Evolutionary conservation across 1,140 invertebrate genomes (phyloP), one percentile per base, ranked within the genome.

Genomic region (Brachionus paranguensis): DNA sequence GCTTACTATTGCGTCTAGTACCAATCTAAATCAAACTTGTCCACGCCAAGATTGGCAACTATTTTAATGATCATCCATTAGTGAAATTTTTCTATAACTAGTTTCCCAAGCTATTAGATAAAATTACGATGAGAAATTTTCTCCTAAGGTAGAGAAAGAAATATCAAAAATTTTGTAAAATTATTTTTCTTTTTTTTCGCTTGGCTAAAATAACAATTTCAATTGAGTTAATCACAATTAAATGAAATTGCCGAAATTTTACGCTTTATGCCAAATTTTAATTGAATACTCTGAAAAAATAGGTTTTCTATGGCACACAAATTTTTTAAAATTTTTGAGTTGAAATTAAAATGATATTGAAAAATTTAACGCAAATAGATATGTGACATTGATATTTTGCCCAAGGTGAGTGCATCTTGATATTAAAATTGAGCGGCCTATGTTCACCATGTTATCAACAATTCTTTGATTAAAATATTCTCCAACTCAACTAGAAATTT

Each of bases 1-100:
- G 53, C 53, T 24, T 68, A 17, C 65, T 29, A 33, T 68, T 68
- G 33, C 65, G 33, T 33, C 65, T 68, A 68, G 10, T 7, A 33
- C 29, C 65, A 43, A 72, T 41, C 68, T 72, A 20, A 43, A 72
- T 7, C n/a, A 72, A 72, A 72, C 37, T 72, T 43, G 41, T 43
- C 68, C 37, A 72, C 17, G 68, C 68, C n/a, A 72, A 41, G 37
- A 72, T 37, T 41, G 65, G 27, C 27, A 68, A 33, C 41, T 33
- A 43, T 20, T 72, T 68, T 68, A 68, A 72, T 72, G 37, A 72
- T 72, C 68, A 72, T 37, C 41, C 68, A 72, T 72, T 72, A 72
- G 68, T 72, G 41, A 72, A 68, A 33, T 68, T 68, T 43, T 41
- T 43, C 37, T 72, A 20, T 43, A 43, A 41, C 33, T 72, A 41